phyloP scores from a whole-genome alignment of 2,113 vertebrate species.

The Chloebia gouldiae region DNA sequence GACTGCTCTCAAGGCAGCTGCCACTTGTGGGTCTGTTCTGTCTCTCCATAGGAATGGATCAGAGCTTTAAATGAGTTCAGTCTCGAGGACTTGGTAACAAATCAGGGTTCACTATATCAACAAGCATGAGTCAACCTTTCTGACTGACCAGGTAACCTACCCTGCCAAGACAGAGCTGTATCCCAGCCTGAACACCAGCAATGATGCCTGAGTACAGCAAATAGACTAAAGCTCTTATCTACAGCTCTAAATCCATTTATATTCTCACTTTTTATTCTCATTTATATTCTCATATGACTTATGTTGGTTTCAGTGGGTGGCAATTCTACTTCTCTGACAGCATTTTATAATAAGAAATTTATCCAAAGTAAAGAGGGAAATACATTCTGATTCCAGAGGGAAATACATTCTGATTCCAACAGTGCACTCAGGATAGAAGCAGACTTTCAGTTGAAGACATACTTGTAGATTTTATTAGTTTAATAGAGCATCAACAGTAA shows the following conservation, averaged over 20 bases:
- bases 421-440: conserved; percentile 15
- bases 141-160: neutral
- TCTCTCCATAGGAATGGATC: neutral
- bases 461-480: conserved; percentile 10
- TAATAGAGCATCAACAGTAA: conserved; percentile 13
- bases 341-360: conserved; percentile 45
- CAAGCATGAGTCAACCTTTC: fast-evolving
- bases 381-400: conserved; percentile 27
- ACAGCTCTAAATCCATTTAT: conserved; percentile 29
- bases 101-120: neutral
- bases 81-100: neutral
- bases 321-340: conserved; percentile 31
- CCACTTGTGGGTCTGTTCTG: neutral
- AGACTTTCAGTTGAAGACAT: neutral
- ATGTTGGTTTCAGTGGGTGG: neutral
- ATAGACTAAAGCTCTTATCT: neutral
- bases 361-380: conserved; percentile 13
- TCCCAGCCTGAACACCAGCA: neutral
- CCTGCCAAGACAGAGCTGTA: neutral
- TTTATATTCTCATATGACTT: conserved; percentile 12
- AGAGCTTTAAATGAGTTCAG: neutral
- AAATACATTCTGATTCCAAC: conserved; percentile 41
- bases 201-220: neutral
- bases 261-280: neutral
- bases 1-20: neutral